Conservation (phyloP, 2,888 invertebrate genomes). For the Catotricha subobsoleta region DNA sequence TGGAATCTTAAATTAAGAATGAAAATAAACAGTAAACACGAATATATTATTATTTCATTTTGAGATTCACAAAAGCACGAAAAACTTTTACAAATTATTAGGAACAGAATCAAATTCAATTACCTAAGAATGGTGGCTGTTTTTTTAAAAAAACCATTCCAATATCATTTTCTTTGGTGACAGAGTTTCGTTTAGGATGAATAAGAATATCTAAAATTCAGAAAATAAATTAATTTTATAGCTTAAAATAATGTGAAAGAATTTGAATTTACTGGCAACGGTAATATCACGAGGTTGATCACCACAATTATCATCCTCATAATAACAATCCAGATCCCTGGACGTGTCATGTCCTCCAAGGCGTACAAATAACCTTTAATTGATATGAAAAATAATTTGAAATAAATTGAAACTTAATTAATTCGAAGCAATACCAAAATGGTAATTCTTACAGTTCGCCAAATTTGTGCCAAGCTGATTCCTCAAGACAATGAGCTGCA, state of each 20-base stretch:
- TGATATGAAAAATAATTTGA: too few relatives aligned
- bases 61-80: too few relatives aligned
- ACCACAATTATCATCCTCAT: slow-evolving; percentile 1
- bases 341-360: slow-evolving; percentile 1
- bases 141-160: neutral
- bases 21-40: too few relatives aligned
- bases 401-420: too few relatives aligned
- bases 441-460: neutral
- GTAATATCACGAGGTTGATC: slow-evolving; percentile 1
- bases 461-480: neutral
- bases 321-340: neutral
- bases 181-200: neutral
- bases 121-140: slow-evolving; percentile 1
- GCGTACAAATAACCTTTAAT: neutral
- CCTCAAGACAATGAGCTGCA: slow-evolving; percentile 6
- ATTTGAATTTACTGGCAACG: neutral
- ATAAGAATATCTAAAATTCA: slow-evolving; percentile 1
- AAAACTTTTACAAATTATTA: too few relatives aligned
- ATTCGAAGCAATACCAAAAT: neutral
- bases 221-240: neutral
- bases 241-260: neutral
- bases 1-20: slow-evolving; percentile 2
- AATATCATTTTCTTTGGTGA: slow-evolving; percentile 2
- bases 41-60: too few relatives aligned
- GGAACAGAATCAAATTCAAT: neutral